phyloP scores from a whole-genome alignment of 2,113 vertebrate genomes.

The Elephantulus edwardii region DNA sequence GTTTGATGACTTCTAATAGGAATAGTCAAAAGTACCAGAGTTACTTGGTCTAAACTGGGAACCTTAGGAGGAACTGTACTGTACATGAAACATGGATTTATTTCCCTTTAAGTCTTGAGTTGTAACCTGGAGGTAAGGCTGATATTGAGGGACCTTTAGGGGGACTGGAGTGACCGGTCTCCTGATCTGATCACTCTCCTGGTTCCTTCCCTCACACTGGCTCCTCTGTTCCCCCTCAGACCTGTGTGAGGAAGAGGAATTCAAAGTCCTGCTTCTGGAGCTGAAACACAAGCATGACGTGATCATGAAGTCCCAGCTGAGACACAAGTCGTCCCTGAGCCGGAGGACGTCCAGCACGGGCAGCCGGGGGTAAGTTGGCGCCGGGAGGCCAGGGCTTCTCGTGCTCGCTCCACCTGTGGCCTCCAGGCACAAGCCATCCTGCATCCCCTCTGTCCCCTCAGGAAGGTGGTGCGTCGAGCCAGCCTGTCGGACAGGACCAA shows the following conservation, averaged over 20 bases:
- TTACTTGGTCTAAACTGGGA: neutral
- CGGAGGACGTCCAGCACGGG: constrained; percentile 95
- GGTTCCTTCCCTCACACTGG: neutral
- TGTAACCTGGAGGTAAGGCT: neutral
- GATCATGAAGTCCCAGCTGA: constrained; percentile 98
- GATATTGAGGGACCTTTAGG: neutral
- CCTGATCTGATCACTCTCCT: neutral
- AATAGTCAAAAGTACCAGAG: neutral
- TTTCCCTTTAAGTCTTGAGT: neutral
- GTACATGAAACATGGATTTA: neutral
- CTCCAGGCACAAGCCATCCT: neutral
- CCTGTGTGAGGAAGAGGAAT: constrained; percentile 97
- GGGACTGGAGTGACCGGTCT: neutral
- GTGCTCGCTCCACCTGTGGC: rapidly evolving
- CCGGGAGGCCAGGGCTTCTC: neutral
- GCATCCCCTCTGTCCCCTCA: constrained; percentile 71
- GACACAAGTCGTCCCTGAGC: constrained; percentile 96
- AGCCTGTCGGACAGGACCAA: constrained; percentile 96
- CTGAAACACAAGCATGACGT: constrained; percentile 97
- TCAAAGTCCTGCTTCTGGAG: constrained; percentile 93
- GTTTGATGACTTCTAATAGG: neutral
- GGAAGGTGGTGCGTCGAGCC: constrained; percentile 96
- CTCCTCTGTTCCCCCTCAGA: constrained; percentile 83
- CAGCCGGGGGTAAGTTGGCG: constrained; percentile 92
- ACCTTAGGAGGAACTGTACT: neutral